Evolutionary conservation across 2,113 vertebrate genomes (phyloP).

Genomic region (Ctenodactylus gundi): DNA sequence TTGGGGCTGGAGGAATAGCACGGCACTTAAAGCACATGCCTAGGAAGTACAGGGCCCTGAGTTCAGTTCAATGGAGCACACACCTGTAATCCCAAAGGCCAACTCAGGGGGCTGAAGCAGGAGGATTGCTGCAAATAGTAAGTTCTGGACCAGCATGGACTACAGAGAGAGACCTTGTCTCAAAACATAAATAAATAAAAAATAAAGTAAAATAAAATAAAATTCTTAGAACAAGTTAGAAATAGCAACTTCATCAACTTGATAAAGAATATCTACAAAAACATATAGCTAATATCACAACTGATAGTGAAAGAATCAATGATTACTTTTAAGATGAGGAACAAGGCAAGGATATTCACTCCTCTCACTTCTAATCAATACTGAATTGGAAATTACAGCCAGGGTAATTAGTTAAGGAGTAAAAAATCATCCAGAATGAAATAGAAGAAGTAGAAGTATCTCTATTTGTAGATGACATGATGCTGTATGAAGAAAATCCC

Average conservation of each 20-base stretch:
- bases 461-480: background rate
- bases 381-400: background rate
- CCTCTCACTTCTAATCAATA: background rate
- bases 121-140: too few species aligned
- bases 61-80: too few species aligned
- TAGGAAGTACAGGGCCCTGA: too few species aligned
- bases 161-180: too few species aligned
- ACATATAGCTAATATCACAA: background rate
- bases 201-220: too few species aligned
- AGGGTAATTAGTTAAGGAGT: slow-evolving; percentile 7
- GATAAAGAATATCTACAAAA: slow-evolving; percentile 10
- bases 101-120: too few species aligned
- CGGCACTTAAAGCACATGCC: too few species aligned
- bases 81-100: too few species aligned
- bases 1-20: too few species aligned
- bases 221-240: background rate
- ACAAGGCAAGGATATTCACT: background rate
- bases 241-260: background rate
- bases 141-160: too few species aligned
- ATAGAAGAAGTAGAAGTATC: slow-evolving; percentile 8
- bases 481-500: background rate
- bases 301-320: background rate
- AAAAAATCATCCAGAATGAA: background rate
- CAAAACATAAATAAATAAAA: too few species aligned
- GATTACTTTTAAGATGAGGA: background rate